phyloP scores from a whole-genome alignment of 1,140 invertebrate genomes.

The Eurosta solidaginis region DNA sequence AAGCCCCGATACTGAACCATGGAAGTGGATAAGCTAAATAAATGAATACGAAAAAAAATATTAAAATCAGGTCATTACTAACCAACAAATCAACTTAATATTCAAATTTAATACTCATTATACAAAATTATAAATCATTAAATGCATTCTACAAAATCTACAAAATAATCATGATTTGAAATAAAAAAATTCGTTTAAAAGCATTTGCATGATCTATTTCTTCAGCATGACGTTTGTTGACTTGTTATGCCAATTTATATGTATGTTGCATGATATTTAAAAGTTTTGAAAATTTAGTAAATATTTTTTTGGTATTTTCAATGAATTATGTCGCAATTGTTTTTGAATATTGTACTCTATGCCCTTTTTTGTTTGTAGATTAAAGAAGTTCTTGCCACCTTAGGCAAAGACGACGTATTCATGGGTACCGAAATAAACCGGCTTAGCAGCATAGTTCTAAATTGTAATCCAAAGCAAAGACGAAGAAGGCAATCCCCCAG shows the following conservation, averaged over 20 bases:
- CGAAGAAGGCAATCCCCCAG: no score
- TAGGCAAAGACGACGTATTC: no score
- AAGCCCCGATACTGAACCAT: slow-evolving; percentile 81
- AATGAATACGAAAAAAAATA: slow-evolving; percentile 37
- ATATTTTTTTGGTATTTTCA: no score
- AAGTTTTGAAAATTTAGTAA: no score
- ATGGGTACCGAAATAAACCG: no score
- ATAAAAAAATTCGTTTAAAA: not conserved
- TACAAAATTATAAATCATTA: not conserved
- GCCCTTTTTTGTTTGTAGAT: no score
- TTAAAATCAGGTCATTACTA: slow-evolving; percentile 42
- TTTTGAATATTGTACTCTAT: no score
- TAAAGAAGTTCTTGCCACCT: no score
- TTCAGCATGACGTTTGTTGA: not conserved
- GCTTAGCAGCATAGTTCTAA: no score
- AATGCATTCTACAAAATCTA: not conserved
- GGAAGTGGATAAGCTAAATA: slow-evolving; percentile 72
- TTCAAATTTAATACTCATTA: slow-evolving; percentile 3
- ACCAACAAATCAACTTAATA: slow-evolving; percentile 20
- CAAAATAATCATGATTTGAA: not conserved
- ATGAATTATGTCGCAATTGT: no score
- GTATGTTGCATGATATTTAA: not conserved
- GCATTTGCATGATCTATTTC: not conserved
- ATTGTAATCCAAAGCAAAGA: no score
- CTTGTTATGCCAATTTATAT: not conserved